Percentiles rank a stretch among this genome's conserved stretches.
These are phyloP conservation scores for Spilarctia lutea DNA, from an alignment of 2,888 invertebrate genomes.

Conservation along the genomic window DNA sequence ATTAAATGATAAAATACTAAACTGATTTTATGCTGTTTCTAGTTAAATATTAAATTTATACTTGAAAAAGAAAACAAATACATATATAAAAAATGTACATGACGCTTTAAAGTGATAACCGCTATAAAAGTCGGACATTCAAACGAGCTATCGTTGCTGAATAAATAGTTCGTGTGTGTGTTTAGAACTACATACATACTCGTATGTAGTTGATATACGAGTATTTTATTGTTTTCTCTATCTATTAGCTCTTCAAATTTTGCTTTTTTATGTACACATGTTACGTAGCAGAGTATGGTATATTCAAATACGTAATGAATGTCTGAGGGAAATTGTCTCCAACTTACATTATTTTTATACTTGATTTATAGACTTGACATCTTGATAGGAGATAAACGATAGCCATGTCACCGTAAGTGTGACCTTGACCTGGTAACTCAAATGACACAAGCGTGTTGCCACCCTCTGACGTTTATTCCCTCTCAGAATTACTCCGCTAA, in stretches of 20 bases:
- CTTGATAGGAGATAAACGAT: no score
- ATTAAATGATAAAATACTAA: not conserved
- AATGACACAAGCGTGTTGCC: no score
- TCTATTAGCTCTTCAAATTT: not conserved
- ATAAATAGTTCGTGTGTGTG: not conserved
- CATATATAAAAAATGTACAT: not conserved
- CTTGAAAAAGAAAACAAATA: not conserved
- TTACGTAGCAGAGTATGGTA: not conserved
- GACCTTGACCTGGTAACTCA: no score
- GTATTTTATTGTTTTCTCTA: not conserved
- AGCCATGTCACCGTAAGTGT: not conserved
- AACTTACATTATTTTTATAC: not conserved
- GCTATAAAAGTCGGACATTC: not conserved
- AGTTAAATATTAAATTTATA: not conserved
- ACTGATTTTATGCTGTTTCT: not conserved
- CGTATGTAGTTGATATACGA: not conserved
- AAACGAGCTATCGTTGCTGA: not conserved
- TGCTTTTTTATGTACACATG: not conserved
- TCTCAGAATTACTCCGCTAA: not conserved
- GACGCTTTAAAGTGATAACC: not conserved
- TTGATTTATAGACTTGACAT: not conserved
- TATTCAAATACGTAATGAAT: not conserved
- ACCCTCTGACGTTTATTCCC: not conserved
- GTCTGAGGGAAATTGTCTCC: not conserved
- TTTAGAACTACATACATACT: not conserved